Evolutionary conservation across 2,888 invertebrate genomes (phyloP).

Genomic region (Scotopteryx bipunctaria): DNA sequence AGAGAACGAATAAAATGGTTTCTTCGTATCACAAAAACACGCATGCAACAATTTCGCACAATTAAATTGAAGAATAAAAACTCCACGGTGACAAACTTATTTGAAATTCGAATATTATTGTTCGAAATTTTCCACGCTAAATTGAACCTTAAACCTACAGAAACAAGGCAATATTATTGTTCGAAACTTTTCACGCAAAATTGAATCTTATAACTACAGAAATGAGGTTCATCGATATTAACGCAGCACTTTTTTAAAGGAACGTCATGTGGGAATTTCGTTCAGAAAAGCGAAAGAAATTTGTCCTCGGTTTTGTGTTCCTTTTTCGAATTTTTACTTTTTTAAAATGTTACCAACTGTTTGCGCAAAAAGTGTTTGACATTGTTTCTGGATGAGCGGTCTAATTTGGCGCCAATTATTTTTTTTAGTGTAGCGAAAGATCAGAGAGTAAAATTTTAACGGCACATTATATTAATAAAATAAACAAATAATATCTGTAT

Average conservation of each 20-base stretch:
- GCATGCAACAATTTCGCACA: slow-evolving; percentile 75
- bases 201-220: neutral
- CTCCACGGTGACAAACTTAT: slow-evolving; percentile 48
- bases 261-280: slow-evolving; percentile 39
- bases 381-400: slow-evolving; percentile 64
- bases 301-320: slow-evolving; percentile 64
- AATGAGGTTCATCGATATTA: slow-evolving; percentile 8
- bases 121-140: neutral
- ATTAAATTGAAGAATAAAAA: slow-evolving; percentile 73
- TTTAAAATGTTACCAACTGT: slow-evolving; percentile 60
- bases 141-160: neutral
- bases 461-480: too few species aligned
- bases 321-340: slow-evolving; percentile 46
- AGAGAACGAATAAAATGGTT: slow-evolving; percentile 4
- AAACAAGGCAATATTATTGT: neutral
- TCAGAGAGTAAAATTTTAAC: slow-evolving; percentile 1
- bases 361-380: slow-evolving; percentile 74
- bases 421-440: slow-evolving; percentile 49
- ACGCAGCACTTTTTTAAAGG: slow-evolving; percentile 9
- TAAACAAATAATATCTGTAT: too few species aligned
- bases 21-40: slow-evolving; percentile 54
- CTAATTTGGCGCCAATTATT: slow-evolving; percentile 76
- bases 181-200: neutral
- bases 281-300: slow-evolving; percentile 76
- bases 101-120: slow-evolving; percentile 6